Evolutionary conservation across 2,888 invertebrate species (phyloP), one percentile per base, ranked within the genome.

Genomic region (Xestia ashworthii): DNA sequence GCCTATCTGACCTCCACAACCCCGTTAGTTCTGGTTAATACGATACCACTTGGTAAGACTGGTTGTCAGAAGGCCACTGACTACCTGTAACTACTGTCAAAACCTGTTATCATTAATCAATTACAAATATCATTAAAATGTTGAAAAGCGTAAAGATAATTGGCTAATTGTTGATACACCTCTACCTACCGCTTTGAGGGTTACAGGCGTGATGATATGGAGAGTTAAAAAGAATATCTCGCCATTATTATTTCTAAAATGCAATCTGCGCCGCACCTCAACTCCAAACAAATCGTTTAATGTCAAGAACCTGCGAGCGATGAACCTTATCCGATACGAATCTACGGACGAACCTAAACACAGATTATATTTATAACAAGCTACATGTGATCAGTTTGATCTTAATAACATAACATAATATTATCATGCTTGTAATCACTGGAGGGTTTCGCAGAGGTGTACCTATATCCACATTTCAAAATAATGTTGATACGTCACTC

Each of bases 281-380:
- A n/a, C 2, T 8, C 19, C 16, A 48, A 53, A 64, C 22, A 72
- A 64, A 64, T 80, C 46, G 46, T 44, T 3, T 55, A 25, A 55
- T 60, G 81, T 82, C 74, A 87, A 83, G 77, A 74, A 84, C 83
- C 84, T 58, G 22, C 46, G 86, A 41, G 19, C 88, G 58, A 53
- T 77, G 86, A 86, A 80, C 88, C 72, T 78, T 14, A 77, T 79
- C 62, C 64, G 79, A 82, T 82, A 72, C 71, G 70, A 80, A 87
- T 88, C 87, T 86, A 78, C 68, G 78, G 75, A 48, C 77, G 53
- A 74, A 70, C 14, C 8, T 58, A 58, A 58, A 76, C 81, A 77
- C 22, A 41, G 4, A 76, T n/a, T 41, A 67, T 71, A 64, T 38
- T 38, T 60, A 67, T 53, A 60, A 53, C 41, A 53, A 41, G 78